These are phyloP conservation scores for Sceliomorpha sp. DNA, from an alignment of 2,888 invertebrate genomes.

Conservation along the genomic window DNA sequence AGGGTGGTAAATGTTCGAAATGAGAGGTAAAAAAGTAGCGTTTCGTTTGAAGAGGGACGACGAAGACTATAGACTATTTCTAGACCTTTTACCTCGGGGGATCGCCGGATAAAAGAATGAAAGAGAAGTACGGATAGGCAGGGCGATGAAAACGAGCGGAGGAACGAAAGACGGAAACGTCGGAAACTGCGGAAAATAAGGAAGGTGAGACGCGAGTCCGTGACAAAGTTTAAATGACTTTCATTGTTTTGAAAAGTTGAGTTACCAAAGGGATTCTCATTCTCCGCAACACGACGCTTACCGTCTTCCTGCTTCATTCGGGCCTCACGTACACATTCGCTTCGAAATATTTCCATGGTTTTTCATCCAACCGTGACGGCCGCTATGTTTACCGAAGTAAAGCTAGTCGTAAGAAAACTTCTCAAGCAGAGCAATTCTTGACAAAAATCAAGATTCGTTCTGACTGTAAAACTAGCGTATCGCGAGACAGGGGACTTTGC, in stretches of 20 bases:
- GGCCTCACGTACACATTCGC: constrained; percentile 6
- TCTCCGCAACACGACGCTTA: constrained; percentile 6
- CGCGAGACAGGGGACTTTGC: constrained; percentile 3
- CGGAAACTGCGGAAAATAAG: constrained; percentile 14
- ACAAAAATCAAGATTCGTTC: constrained; percentile 9
- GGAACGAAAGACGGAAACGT: constrained; percentile 1
- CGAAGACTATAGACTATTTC: no score
- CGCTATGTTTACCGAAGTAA: constrained; percentile 67
- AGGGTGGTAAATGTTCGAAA: no score
- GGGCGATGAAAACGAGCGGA: constrained; percentile 9
- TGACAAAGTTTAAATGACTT: constrained; percentile 45
- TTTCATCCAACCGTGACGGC: constrained; percentile 10
- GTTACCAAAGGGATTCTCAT: constrained; percentile 18
- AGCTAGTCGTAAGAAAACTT: constrained; percentile 68
- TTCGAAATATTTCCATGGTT: constrained; percentile 15
- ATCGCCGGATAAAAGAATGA: no score
- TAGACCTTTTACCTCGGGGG: no score
- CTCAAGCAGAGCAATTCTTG: constrained; percentile 33
- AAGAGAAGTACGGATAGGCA: constrained; percentile 11
- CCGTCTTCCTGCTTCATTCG: constrained; percentile 2
- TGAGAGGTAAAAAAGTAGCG: no score
- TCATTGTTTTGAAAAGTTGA: constrained; percentile 45
- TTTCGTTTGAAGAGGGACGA: no score
- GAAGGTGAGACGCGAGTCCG: constrained; percentile 6
- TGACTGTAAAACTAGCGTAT: neutral